Base-by-base conservation (phyloP, 1,140 invertebrate species). In the Monomorium pharaonis region DNA sequence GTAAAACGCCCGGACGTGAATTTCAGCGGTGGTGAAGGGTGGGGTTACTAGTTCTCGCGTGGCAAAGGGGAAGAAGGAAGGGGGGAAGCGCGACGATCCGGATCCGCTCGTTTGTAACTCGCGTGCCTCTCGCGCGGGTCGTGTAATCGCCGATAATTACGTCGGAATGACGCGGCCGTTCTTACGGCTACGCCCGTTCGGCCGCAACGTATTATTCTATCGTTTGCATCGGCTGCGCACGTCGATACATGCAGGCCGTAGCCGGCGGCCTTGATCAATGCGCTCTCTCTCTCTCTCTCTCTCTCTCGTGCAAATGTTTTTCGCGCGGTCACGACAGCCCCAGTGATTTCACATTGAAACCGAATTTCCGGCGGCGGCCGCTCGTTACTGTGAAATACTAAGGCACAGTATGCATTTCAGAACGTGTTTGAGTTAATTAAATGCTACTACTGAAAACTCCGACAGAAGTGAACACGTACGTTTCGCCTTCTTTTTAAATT, bases 131-230 rank as follows among this genome's bases (percentile, higher is more conserved):
- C 58, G 18, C 89, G 76, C 58, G 18, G 88, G 76, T 84, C 86
- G 87, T 80, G 89, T 88, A 91, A 91, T 88, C 89, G 84, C 70
- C 86, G 86, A 90, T 91, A 91, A 91, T 91, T 90, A 90, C 89
- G 65, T 10, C 49, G 47, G 78, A 90, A 88, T 90, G 86, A 91
- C 89, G 88, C 54, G 70, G 80, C 89, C 37, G 85, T 89, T 91
- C 86, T 91, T 86, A 87, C 85, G 62, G 63, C 42, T 81, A 86
- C 24, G 75, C 83, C 77, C 30, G 75, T 69, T 86, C 88, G 69
- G 21, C 88, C 60, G 42, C 75, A 49, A 88, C 87, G 75, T 89
- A 89, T 89, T 85, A 86, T 89, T 89, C 74, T 70, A 85, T 88
- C 88, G 85, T 89, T 89, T 83, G 78, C 78, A 89, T 80, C 56